Evolutionary conservation across 2,797 vertebrate genomes (phyloP).

Genomic region (Typhlichthys eigenmanni): DNA sequence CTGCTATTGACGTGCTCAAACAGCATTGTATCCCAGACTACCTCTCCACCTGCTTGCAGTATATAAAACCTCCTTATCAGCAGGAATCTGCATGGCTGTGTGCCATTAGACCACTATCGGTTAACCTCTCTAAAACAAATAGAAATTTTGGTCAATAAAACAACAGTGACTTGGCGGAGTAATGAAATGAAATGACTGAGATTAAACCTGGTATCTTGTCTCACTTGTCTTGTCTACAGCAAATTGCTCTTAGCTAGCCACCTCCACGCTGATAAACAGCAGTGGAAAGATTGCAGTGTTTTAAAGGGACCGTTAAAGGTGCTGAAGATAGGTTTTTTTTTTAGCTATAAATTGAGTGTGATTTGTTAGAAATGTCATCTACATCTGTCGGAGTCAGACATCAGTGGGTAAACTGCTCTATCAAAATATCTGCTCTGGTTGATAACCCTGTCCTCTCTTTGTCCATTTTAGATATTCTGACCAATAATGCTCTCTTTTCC

Average conservation of each 20-base stretch:
- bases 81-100: constrained; percentile 15
- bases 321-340: too few relatives aligned
- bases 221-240: neutral
- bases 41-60: constrained; percentile 32
- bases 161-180: constrained; percentile 3
- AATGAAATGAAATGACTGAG: constrained; percentile 14
- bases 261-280: neutral
- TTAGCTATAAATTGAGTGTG: too few relatives aligned
- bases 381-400: too few relatives aligned
- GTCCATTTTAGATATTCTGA: too few relatives aligned
- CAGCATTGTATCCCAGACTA: constrained; percentile 28
- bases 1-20: constrained; percentile 32
- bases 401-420: too few relatives aligned
- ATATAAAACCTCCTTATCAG: constrained; percentile 36
- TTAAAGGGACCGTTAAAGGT: too few relatives aligned
- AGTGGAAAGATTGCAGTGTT: too few relatives aligned
- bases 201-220: constrained; percentile 13
- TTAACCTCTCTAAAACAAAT: constrained; percentile 2
- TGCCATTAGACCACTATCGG: constrained; percentile 3
- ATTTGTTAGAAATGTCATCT: too few relatives aligned
- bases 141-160: constrained; percentile 14
- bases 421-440: too few relatives aligned
- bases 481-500: too few relatives aligned
- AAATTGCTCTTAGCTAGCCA: too few relatives aligned
- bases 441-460: too few relatives aligned